Conservation (phyloP, 2,797 vertebrate species). For the Darevskia mixta region DNA sequence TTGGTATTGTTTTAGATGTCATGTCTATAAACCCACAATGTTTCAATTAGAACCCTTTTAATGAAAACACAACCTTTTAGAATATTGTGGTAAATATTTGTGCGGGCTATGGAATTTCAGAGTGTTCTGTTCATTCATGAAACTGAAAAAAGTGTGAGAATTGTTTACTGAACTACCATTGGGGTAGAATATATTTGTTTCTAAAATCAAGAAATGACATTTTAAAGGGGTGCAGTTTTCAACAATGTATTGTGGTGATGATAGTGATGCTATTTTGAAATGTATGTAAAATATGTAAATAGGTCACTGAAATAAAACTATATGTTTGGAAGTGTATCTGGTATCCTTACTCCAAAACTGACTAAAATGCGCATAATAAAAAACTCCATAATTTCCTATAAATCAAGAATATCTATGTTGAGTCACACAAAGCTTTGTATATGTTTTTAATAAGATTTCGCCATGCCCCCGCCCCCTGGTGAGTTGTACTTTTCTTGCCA, state of each 20-base stretch:
- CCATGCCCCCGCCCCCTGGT: too few species aligned
- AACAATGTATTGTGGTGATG: conserved; percentile 72
- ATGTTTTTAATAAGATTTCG: too few species aligned
- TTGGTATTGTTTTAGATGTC: conserved; percentile 54
- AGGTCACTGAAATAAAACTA: conserved; percentile 79
- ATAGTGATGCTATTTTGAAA: conserved; percentile 70
- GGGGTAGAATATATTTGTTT: conserved; percentile 77
- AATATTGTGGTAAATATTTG: conserved; percentile 59
- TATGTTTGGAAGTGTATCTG: conserved; percentile 41
- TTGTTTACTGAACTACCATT: conserved; percentile 69
- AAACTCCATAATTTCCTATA: background rate
- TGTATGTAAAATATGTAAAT: conserved; percentile 75
- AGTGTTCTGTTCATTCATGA: conserved; percentile 68
- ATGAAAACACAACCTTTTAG: conserved; percentile 68
- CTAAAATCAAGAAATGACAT: conserved; percentile 74
- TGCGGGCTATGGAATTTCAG: conserved; percentile 62
- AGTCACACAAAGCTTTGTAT: too few species aligned
- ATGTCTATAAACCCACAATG: conserved; percentile 56
- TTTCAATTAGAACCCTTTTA: conserved; percentile 60
- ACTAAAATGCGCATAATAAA: background rate
- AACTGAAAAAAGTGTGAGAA: conserved; percentile 63
- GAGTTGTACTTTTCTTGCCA: too few species aligned
- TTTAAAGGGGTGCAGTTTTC: conserved; percentile 69
- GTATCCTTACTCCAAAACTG: conserved; percentile 46
- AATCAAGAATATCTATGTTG: too few species aligned